These are phyloP conservation scores for Lissocephala sabroskyi DNA, from an alignment of 2,888 invertebrate species.

Conservation along the genomic window DNA sequence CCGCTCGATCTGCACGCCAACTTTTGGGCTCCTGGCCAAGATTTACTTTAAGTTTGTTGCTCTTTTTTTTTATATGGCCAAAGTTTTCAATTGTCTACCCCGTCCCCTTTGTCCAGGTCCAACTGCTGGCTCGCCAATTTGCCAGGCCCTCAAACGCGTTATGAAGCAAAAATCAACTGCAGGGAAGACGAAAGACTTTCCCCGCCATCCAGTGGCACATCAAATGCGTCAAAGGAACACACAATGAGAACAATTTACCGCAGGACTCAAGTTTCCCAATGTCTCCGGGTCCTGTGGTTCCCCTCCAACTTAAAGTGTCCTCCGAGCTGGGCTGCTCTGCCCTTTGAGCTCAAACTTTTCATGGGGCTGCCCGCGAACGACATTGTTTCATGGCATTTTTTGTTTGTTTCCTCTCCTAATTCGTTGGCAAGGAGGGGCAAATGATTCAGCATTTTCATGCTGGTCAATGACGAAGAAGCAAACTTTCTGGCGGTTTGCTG, in stretches of 20 bases:
- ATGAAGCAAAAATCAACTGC: background rate
- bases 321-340: background rate
- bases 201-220: background rate
- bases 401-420: too few relatives aligned
- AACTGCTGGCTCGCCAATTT: background rate
- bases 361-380: background rate
- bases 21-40: background rate
- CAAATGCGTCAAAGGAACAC: background rate
- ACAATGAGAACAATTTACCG: slow-evolving; percentile 2
- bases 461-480: background rate
- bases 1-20: background rate
- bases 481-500: background rate
- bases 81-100: slow-evolving; percentile 7
- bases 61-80: slow-evolving; percentile 5
- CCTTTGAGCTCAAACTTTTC: slow-evolving; percentile 1
- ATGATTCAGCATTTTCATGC: too few relatives aligned
- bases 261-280: background rate
- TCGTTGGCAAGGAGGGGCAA: too few relatives aligned
- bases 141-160: background rate
- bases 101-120: background rate
- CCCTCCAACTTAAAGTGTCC: background rate
- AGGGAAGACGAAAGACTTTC: too few relatives aligned
- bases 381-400: slow-evolving; percentile 2
- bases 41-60: slow-evolving; percentile 7
- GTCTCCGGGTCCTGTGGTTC: background rate